A percentile compares a stretch with the other conserved stretches of the same genome.
phyloP scores from a whole-genome alignment of 1,140 invertebrate species.

The Bombyx mandarina region DNA sequence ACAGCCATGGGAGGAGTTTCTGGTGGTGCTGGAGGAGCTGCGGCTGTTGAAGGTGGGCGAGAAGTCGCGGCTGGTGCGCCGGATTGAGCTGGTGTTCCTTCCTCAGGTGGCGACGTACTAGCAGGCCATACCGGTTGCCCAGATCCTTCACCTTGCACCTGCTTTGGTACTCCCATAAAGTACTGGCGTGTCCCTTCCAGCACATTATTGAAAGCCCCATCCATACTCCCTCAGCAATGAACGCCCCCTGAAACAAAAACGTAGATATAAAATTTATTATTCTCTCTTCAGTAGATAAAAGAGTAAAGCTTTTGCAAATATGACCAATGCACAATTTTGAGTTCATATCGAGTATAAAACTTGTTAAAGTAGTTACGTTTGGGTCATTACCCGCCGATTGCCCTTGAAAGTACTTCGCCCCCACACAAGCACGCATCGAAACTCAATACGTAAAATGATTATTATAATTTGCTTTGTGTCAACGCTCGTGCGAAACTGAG shows the following conservation, averaged over 20 bases:
- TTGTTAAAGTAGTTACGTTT: constrained; percentile 32
- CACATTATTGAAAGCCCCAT: constrained; percentile 83
- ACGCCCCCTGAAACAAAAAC: constrained; percentile 43
- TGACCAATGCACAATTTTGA: too few species aligned
- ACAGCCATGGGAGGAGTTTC: constrained; percentile 20
- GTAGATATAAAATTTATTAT: constrained; percentile 7
- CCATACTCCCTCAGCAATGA: constrained; percentile 70
- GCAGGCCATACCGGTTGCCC: constrained; percentile 54
- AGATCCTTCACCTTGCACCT: constrained; percentile 58
- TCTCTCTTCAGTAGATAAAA: too few species aligned
- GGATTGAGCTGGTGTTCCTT: constrained; percentile 60
- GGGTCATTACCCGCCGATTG: constrained; percentile 53
- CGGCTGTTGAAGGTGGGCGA: constrained; percentile 52
- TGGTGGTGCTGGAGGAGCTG: constrained; percentile 46
- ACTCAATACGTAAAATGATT: constrained; percentile 3
- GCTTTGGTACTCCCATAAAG: constrained; percentile 81
- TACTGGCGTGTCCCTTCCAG: constrained; percentile 84
- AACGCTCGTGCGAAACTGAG: constrained; percentile 15
- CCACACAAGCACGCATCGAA: constrained; percentile 18
- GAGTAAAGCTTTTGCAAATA: too few species aligned
- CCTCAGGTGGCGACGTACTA: constrained; percentile 45
- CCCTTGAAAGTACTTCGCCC: constrained; percentile 62
- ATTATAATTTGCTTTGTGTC: constrained; percentile 10
- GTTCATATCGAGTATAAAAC: background rate
- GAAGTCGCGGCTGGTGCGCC: constrained; percentile 48